Base-by-base conservation (phyloP, 64 coral and sea anemone genomes). In the Stylophora pistillata region DNA sequence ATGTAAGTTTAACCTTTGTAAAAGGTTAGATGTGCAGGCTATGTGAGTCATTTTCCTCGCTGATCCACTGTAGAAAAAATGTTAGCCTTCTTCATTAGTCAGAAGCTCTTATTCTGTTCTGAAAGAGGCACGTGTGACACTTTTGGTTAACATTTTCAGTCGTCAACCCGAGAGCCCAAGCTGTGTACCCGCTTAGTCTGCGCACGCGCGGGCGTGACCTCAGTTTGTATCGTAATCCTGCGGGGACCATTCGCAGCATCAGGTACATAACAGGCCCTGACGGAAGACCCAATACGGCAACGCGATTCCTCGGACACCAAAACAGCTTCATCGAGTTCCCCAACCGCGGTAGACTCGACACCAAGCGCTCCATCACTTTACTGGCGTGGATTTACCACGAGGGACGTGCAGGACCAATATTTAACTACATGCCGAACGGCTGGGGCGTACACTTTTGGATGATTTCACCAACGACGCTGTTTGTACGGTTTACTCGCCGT, bases 361-460 rank as follows among this genome's bases (percentile, higher is more conserved):
- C 79, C 10, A 82, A 69, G 66, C 60, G 32, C 6, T 82, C 79
- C 59, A 82, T 82, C 20, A 66, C 79, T 32, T 33, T 82, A 16
- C 47, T 63, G 20, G 79, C 79, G 1, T 82, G 79, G 79, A 82
- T 82, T 21, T 82, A 52, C 17, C 79, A 63, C 29, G 30, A 66
- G 30, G 89, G 89, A 18, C 72, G 34, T 3, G 30, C 86, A 33
- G 94, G 94, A 23, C 94, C 94, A 0, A 89, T 90, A 55, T 81
- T 96, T 30, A 92, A 96, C 33, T 96, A 96, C 68, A 30, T 80
- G 64, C 81, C 80, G 21, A 55, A 74, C 28, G 94, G 94, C 55
- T 86, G 87, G 79, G 94, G 94, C 9, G 90, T 96, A 26, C 94
- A 96, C 62, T 72, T 96, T 10, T 96, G 94, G 94, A 70, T 89